Evolutionary conservation across 2,797 vertebrate genomes (phyloP).

Genomic region (Scomberomorus guttatus): DNA sequence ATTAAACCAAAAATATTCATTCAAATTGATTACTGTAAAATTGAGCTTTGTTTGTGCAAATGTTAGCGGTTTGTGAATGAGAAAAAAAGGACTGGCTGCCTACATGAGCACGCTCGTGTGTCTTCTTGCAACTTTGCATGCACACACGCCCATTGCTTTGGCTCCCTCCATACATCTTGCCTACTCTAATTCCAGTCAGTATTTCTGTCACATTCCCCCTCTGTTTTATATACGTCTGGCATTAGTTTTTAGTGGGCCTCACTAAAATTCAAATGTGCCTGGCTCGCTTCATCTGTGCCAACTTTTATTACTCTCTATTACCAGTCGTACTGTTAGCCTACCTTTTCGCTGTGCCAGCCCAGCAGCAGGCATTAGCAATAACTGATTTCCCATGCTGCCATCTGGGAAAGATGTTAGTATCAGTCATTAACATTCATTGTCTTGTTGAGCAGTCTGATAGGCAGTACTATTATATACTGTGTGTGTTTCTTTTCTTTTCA

Average conservation of each 20-base stretch:
- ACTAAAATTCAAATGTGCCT: constrained; percentile 63
- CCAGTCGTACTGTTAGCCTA: constrained; percentile 46
- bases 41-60: constrained; percentile 50
- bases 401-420: constrained; percentile 71
- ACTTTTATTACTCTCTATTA: constrained; percentile 67
- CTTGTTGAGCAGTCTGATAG: too few species aligned
- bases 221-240: constrained; percentile 70
- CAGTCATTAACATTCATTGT: not conserved
- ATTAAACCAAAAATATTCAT: constrained; percentile 33
- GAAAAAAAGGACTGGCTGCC: not conserved
- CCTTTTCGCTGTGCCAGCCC: constrained; percentile 48
- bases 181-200: constrained; percentile 51
- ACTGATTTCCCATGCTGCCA: constrained; percentile 65
- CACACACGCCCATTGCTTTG: constrained; percentile 16
- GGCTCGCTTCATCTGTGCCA: constrained; percentile 68
- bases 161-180: constrained; percentile 28
- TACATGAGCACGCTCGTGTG: constrained; percentile 10
- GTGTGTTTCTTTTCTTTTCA: too few species aligned
- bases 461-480: too few species aligned
- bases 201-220: constrained; percentile 57
- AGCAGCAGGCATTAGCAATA: constrained; percentile 58
- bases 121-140: constrained; percentile 16
- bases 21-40: constrained; percentile 22
- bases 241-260: constrained; percentile 56
- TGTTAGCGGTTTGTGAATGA: constrained; percentile 22